Evolutionary conservation across 2,888 invertebrate genomes (phyloP).

Genomic region (Myopa testacea): DNA sequence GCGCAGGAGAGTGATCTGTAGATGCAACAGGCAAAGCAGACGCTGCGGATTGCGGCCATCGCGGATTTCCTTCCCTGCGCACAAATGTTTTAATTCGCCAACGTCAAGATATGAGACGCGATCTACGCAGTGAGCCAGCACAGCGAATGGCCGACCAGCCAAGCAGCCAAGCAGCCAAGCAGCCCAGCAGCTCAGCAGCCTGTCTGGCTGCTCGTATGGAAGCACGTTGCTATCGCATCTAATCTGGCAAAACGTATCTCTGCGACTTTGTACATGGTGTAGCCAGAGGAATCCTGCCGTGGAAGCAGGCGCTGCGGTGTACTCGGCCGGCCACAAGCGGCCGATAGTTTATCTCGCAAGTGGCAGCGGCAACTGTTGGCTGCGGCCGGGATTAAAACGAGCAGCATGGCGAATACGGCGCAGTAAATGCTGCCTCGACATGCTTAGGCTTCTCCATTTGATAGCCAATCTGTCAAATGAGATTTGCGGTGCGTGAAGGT

Average conservation of each 20-base stretch:
- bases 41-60: neutral
- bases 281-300: neutral
- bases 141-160: neutral
- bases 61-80: constrained; percentile 10
- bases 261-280: constrained; percentile 18
- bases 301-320: neutral
- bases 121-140: constrained; percentile 25
- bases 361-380: constrained; percentile 20
- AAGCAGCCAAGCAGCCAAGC: neutral
- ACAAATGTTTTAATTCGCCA: constrained; percentile 37
- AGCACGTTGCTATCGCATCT: constrained; percentile 38
- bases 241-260: constrained; percentile 35
- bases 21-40: constrained; percentile 33
- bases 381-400: constrained; percentile 31
- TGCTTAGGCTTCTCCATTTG: constrained; percentile 41
- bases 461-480: constrained; percentile 48
- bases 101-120: constrained; percentile 30
- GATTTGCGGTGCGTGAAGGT: constrained; percentile 48
- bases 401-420: constrained; percentile 44
- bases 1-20: constrained; percentile 26
- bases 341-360: constrained; percentile 33
- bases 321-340: constrained; percentile 18
- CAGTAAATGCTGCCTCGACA: constrained; percentile 17
- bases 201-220: constrained; percentile 11
- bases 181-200: neutral